Evolutionary conservation across 2,797 vertebrate species (phyloP).

Genomic region (Ataeniobius toweri): DNA sequence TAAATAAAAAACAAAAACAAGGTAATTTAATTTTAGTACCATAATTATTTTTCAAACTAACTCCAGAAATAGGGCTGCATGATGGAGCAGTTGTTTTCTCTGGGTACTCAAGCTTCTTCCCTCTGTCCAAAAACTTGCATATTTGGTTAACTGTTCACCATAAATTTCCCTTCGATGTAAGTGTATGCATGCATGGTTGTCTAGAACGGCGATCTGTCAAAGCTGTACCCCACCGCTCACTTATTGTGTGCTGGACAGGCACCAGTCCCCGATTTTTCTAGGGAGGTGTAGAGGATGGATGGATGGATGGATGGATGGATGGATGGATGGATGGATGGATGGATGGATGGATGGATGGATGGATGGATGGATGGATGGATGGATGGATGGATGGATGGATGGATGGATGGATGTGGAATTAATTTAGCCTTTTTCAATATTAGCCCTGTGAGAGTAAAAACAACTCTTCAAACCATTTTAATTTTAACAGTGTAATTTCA

Average conservation of each 20-base stretch:
- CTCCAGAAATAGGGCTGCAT: neutral
- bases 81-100: neutral
- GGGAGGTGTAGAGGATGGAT: too few species aligned
- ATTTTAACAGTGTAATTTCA: neutral
- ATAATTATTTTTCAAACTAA: neutral
- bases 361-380: too few species aligned
- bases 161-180: neutral
- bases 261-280: too few species aligned
- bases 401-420: too few species aligned
- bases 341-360: too few species aligned
- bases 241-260: too few species aligned
- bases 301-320: too few species aligned
- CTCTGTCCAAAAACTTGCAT: neutral
- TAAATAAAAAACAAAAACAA: constrained; percentile 23
- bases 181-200: neutral
- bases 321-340: too few species aligned
- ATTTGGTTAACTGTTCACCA: neutral
- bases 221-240: neutral
- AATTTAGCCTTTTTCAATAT: neutral
- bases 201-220: neutral
- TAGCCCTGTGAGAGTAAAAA: neutral
- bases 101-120: neutral
- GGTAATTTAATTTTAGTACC: neutral
- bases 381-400: too few species aligned
- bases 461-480: neutral